Conservation (phyloP, 2,113 vertebrate genomes). For the Promerops cafer region DNA sequence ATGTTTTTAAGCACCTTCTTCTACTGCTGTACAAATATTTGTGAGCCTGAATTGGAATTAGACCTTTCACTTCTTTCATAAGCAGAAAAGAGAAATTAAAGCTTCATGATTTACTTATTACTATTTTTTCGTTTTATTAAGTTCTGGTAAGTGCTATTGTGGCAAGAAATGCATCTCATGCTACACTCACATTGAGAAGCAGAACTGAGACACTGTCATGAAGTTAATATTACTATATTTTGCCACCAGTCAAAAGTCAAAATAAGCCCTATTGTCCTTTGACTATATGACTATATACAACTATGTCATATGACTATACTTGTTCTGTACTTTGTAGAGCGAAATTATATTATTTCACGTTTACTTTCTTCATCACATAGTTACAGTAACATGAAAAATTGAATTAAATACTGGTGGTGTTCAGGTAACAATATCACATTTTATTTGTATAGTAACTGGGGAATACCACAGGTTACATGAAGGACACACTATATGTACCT, state of each 20-base stretch:
- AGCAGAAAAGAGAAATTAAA: background rate
- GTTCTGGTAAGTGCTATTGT: background rate
- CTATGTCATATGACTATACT: background rate
- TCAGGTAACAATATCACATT: background rate
- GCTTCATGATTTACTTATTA: background rate
- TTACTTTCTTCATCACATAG: background rate
- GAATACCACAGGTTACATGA: background rate
- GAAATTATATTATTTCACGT: background rate
- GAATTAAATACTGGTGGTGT: background rate
- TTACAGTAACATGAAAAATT: background rate
- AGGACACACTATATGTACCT: slow-evolving; percentile 51
- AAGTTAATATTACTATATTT: background rate
- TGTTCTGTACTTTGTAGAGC: background rate
- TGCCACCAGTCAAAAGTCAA: background rate
- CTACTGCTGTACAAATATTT: background rate
- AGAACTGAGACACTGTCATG: background rate
- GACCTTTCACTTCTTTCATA: background rate
- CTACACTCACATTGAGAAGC: background rate
- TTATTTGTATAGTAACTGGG: background rate
- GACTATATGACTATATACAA: too few species aligned
- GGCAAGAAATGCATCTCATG: background rate
- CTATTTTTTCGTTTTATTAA: background rate
- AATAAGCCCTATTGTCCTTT: background rate
- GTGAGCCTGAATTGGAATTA: background rate
- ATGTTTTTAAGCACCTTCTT: background rate